Evolutionary conservation across 1,140 invertebrate species (phyloP).

Genomic region (Drosophila tsacasi): DNA sequence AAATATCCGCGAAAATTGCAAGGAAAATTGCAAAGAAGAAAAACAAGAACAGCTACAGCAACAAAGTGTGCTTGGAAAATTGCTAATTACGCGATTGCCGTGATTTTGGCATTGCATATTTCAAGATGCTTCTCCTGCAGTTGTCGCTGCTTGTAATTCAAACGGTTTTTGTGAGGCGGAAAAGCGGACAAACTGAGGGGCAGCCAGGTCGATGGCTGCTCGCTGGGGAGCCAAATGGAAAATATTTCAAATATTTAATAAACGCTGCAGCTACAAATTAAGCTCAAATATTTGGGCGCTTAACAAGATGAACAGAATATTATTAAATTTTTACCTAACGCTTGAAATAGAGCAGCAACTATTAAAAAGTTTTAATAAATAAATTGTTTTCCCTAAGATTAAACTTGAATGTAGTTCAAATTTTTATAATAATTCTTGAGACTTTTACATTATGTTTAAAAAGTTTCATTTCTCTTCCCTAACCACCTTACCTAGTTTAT

Average conservation of each 20-base stretch:
- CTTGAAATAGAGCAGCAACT: no score
- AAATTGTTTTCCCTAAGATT: no score
- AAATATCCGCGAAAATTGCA: conserved; percentile 21
- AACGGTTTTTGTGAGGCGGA: background rate
- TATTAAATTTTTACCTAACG: background rate
- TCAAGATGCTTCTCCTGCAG: conserved; percentile 48
- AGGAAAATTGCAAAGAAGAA: background rate
- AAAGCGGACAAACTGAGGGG: background rate
- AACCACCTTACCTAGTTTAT: background rate
- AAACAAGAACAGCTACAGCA: background rate
- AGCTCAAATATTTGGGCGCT: conserved; percentile 61
- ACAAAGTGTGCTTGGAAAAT: conserved; percentile 54
- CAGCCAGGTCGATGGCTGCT: background rate
- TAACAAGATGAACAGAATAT: conserved; percentile 4
- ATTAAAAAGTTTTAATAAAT: no score
- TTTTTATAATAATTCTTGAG: background rate
- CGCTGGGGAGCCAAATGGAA: conserved; percentile 17
- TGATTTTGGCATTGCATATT: conserved; percentile 56
- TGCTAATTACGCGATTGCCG: conserved; percentile 61
- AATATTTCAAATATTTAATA: conserved; percentile 78
- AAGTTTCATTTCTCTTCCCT: background rate
- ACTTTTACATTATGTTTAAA: background rate
- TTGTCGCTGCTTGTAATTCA: conserved; percentile 43
- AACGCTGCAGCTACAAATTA: conserved; percentile 67
- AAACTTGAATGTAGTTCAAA: no score